Base-by-base conservation (phyloP, 2,113 vertebrate genomes). In the Butastur rufipennis region DNA sequence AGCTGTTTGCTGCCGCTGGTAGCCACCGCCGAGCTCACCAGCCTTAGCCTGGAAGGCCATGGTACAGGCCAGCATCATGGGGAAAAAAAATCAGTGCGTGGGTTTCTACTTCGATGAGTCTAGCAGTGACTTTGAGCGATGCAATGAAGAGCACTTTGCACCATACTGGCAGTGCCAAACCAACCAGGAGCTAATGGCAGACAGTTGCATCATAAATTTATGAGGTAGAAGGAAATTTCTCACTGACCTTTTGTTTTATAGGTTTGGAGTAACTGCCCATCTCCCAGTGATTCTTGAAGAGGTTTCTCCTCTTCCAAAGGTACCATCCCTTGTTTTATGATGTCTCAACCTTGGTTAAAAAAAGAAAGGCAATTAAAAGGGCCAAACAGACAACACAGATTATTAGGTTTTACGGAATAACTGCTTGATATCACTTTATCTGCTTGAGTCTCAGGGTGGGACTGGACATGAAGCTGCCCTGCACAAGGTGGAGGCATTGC, bases 191-290 rank as follows among this genome's bases (percentile, higher is more conserved):
- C 40, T 43, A 36, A 47, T 4, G 32, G 63, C 23, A 58, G n/a
- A 11, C 0, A 16, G 29, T 1, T 63, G 27, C 26, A 26, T 23
- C 48, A 13, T 27, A 36, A 73, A 36, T 25, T 16, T 61, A 17
- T 16, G 38, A 52, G 20, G 36, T 14, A 25, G 32, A 72, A 80
- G 36, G 2, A 72, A 52, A 62, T 84, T 73, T 70, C 34, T 34
- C 27, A 17, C 66, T 0, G 0, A 7, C 38, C 5, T 47, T n/a
- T 5, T 50, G 7, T 43, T 68, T 31, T 25, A 21, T 43, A 50
- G 16, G 8, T 63, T 43, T 71, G 45, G 34, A 31, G 6, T 79
- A 70, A 79, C 23, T 62, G 42, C 25, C 65, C 34, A 7, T 15
- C 42, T 86, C 43, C 29, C 32, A 27, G 7, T 3, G 4, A 36